phyloP scores from a whole-genome alignment of 2,888 invertebrate genomes.

The Eupithecia inturbata region DNA sequence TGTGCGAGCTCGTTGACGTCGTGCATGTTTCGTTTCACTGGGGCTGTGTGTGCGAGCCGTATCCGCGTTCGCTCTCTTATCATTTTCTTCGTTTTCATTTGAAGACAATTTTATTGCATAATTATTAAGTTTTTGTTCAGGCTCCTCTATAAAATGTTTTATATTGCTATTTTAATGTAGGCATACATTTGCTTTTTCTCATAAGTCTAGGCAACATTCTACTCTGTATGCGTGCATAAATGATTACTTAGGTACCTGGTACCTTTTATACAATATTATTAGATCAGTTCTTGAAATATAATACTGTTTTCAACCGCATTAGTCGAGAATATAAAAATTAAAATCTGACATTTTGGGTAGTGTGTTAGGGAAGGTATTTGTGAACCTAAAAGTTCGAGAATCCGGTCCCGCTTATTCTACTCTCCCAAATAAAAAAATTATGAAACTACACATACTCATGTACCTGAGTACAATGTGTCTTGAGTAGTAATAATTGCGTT shows the following conservation, averaged over 20 bases:
- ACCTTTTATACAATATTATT: background rate
- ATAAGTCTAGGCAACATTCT: background rate
- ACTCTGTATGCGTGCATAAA: background rate
- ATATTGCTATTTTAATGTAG: background rate
- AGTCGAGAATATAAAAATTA: background rate
- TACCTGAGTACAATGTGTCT: background rate
- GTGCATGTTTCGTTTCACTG: slow-evolving; percentile 35
- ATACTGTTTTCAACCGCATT: background rate
- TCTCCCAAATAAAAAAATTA: background rate
- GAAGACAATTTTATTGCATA: slow-evolving; percentile 56
- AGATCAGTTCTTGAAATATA: background rate
- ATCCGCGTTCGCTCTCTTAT: slow-evolving; percentile 78
- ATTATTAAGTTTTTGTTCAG: slow-evolving; percentile 19
- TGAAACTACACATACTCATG: background rate
- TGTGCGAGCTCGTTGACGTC: slow-evolving; percentile 59
- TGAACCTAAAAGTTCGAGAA: background rate
- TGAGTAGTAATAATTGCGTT: too few species aligned
- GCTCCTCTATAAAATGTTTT: background rate
- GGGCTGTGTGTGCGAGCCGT: slow-evolving; percentile 62
- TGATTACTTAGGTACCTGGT: background rate
- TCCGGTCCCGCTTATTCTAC: background rate
- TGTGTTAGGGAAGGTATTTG: too few species aligned
- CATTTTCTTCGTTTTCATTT: slow-evolving; percentile 69
- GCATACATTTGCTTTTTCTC: background rate
- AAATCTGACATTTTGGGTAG: background rate